Evolutionary conservation across 1,140 invertebrate species (phyloP).

Genomic region (Sipha flava): DNA sequence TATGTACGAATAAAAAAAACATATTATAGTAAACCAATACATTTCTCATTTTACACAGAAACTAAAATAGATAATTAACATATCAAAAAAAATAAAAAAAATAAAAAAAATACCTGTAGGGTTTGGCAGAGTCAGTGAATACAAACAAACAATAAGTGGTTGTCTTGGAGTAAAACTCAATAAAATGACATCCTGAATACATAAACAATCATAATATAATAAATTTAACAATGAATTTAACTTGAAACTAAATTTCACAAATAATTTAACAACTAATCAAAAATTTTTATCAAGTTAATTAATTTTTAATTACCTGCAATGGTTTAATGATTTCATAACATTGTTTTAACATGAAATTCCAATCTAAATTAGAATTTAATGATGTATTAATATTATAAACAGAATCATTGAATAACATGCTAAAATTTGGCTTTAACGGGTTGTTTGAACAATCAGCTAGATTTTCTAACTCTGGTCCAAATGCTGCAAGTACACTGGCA

Average conservation of each 20-base stretch:
- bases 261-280: not conserved
- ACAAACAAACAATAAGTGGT: constrained; percentile 2
- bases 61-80: too few relatives aligned
- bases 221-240: not conserved
- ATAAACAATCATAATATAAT: not conserved
- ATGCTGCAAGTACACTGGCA: constrained; percentile 37
- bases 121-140: constrained; percentile 16
- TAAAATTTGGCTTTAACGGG: constrained; percentile 28
- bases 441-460: constrained; percentile 28
- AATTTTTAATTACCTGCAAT: constrained; percentile 1
- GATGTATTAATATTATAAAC: constrained; percentile 19
- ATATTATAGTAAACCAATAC: too few relatives aligned
- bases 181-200: constrained; percentile 13
- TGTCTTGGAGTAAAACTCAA: constrained; percentile 25
- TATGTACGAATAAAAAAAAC: too few relatives aligned
- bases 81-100: not conserved
- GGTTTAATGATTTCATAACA: constrained; percentile 26
- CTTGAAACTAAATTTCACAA: not conserved
- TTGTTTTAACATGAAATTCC: constrained; percentile 5
- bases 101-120: constrained; percentile 11
- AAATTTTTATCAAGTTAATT: not conserved
- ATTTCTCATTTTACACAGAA: too few relatives aligned
- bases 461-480: constrained; percentile 31
- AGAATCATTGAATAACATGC: constrained; percentile 17
- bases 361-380: constrained; percentile 13